These are phyloP conservation scores for Trissolcus brochymenae DNA, from an alignment of 2,888 invertebrate genomes.

Conservation along the genomic window DNA sequence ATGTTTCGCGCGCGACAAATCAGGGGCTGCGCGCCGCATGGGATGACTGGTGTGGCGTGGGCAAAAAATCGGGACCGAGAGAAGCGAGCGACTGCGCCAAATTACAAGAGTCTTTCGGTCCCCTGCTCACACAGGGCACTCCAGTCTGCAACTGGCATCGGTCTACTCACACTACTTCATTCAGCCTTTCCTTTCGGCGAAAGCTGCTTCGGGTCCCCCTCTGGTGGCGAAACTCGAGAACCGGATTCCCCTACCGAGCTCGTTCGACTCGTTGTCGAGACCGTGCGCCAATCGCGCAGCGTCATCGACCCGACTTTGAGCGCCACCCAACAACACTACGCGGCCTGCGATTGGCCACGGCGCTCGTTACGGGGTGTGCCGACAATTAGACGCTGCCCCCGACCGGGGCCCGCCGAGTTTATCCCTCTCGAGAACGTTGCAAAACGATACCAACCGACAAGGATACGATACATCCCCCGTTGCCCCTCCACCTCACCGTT, in stretches of 20 bases:
- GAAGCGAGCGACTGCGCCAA: slow-evolving; percentile 62
- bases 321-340: slow-evolving; percentile 4
- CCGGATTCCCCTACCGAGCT: slow-evolving; percentile 74
- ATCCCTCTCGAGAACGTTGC: slow-evolving; percentile 61
- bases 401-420: slow-evolving; percentile 41
- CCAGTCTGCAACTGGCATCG: slow-evolving; percentile 76
- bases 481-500: slow-evolving; percentile 10
- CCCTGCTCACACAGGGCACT: slow-evolving; percentile 75
- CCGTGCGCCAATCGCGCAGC: slow-evolving; percentile 73
- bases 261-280: slow-evolving; percentile 70
- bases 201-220: slow-evolving; percentile 79
- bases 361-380: slow-evolving; percentile 69
- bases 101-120: slow-evolving; percentile 69
- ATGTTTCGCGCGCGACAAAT: slow-evolving; percentile 45
- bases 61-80: slow-evolving; percentile 42
- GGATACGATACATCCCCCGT: slow-evolving; percentile 29
- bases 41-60: slow-evolving; percentile 21
- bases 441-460: slow-evolving; percentile 62
- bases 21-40: slow-evolving; percentile 46
- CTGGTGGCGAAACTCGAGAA: slow-evolving; percentile 78
- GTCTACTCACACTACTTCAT: slow-evolving; percentile 75
- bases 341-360: slow-evolving; percentile 71
- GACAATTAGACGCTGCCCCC: slow-evolving; percentile 32
- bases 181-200: slow-evolving; percentile 73
- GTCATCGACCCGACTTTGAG: slow-evolving; percentile 43